These are phyloP conservation scores for Drosophila borborema DNA, from an alignment of 2,888 invertebrate species.

Conservation along the genomic window DNA sequence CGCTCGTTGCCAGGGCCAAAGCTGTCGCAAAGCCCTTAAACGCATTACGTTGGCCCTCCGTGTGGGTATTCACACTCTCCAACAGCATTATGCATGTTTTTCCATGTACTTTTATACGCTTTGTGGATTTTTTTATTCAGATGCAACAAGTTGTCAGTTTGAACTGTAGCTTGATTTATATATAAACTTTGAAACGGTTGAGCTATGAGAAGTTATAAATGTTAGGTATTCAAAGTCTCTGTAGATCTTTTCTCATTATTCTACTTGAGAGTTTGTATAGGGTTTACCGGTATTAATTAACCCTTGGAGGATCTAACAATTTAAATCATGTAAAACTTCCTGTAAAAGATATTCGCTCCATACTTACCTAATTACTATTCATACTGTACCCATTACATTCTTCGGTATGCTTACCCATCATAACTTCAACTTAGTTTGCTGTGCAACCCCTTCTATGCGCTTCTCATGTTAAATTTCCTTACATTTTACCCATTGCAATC, in stretches of 20 bases:
- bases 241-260: too few relatives aligned
- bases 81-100: conserved; percentile 10
- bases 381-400: neutral
- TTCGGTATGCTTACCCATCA: neutral
- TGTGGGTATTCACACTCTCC: conserved; percentile 23
- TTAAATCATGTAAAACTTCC: too few relatives aligned
- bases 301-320: neutral
- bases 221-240: neutral
- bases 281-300: neutral
- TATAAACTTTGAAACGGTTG: neutral
- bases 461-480: neutral
- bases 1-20: conserved; percentile 58
- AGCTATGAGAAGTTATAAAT: neutral
- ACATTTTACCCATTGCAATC: neutral
- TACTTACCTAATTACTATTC: neutral
- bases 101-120: neutral
- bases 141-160: conserved; percentile 14
- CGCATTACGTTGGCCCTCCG: conserved; percentile 57
- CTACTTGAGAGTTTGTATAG: neutral
- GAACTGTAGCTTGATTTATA: neutral
- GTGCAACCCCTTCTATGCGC: conserved; percentile 8
- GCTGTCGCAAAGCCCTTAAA: conserved; percentile 76
- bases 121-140: neutral
- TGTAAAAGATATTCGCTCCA: too few relatives aligned
- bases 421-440: neutral